Evolutionary conservation across 2,888 invertebrate genomes (phyloP).

Genomic region (Lysandra bellargus): DNA sequence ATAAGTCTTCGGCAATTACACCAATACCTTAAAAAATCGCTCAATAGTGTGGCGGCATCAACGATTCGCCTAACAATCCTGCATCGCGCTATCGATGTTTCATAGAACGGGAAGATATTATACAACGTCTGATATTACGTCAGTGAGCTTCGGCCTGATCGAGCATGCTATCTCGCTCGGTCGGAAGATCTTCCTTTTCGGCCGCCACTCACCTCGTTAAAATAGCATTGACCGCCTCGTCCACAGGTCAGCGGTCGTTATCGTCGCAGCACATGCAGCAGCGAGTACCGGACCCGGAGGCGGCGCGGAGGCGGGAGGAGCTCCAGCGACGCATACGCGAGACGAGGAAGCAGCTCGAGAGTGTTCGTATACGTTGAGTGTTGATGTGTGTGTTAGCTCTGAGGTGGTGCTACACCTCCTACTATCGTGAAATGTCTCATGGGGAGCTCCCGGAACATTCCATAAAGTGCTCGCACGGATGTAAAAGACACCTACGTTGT

Average conservation of each 20-base stretch:
- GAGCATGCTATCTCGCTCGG: too few relatives aligned
- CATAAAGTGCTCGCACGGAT: too few relatives aligned
- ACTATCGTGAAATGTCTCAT: too few relatives aligned
- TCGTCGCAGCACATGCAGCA: conserved; percentile 81
- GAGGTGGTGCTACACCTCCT: background rate
- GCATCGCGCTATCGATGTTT: too few relatives aligned
- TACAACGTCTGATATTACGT: too few relatives aligned
- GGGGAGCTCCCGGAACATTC: too few relatives aligned
- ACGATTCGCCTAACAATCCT: too few relatives aligned
- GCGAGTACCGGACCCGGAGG: conserved; percentile 82
- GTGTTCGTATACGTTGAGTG: conserved; percentile 81
- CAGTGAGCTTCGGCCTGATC: too few relatives aligned
- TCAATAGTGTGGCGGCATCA: background rate
- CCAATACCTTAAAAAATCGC: background rate
- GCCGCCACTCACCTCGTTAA: background rate
- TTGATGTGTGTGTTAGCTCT: background rate
- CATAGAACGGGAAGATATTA: too few relatives aligned
- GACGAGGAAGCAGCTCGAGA: conserved; percentile 91
- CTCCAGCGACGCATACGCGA: conserved; percentile 88
- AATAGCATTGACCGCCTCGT: background rate
- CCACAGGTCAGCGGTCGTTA: conserved; percentile 77
- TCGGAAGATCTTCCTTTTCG: too few relatives aligned
- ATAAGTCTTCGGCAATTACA: too few relatives aligned
- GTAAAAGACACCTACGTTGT: too few relatives aligned
- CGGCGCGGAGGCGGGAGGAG: conserved; percentile 86